phyloP scores from a whole-genome alignment of 1,140 invertebrate genomes.

The Apis laboriosa region DNA sequence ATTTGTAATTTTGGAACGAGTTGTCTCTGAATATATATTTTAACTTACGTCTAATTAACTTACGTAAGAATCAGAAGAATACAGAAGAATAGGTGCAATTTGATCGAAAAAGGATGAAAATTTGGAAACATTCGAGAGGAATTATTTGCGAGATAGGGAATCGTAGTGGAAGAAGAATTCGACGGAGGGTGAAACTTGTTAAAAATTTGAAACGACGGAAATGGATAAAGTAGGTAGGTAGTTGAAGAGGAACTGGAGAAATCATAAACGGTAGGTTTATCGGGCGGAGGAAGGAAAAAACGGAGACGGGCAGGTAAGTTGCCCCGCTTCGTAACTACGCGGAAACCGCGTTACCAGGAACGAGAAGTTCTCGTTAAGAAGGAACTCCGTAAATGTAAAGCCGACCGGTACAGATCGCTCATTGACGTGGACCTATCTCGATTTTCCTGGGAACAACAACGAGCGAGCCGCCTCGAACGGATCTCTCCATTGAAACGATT shows the following conservation, averaged over 20 bases:
- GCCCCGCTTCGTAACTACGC: conserved; percentile 56
- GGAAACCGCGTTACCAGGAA: conserved; percentile 73
- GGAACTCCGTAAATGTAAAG: conserved; percentile 75
- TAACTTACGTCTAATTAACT: no score
- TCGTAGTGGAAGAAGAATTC: not conserved
- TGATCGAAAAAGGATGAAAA: no score
- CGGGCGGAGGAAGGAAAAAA: conserved; percentile 40
- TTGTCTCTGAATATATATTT: no score
- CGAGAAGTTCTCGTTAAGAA: conserved; percentile 70
- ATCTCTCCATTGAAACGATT: not conserved
- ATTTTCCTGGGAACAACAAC: conserved; percentile 45
- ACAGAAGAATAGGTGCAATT: no score
- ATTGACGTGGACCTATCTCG: conserved; percentile 61
- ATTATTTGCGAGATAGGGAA: no score
- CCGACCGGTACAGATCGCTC: conserved; percentile 61
- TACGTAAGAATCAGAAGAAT: no score
- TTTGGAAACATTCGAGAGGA: no score
- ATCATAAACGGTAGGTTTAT: conserved; percentile 47
- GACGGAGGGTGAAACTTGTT: not conserved
- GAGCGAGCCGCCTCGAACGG: not conserved
- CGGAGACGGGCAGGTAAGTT: conserved; percentile 34
- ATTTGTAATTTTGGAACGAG: no score
- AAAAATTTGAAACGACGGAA: not conserved
- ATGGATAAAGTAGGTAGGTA: not conserved
- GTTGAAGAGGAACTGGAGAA: conserved; percentile 18